These are phyloP conservation scores for Aradophagus sp. DNA, from an alignment of 1,140 invertebrate species.

Conservation along the genomic window DNA sequence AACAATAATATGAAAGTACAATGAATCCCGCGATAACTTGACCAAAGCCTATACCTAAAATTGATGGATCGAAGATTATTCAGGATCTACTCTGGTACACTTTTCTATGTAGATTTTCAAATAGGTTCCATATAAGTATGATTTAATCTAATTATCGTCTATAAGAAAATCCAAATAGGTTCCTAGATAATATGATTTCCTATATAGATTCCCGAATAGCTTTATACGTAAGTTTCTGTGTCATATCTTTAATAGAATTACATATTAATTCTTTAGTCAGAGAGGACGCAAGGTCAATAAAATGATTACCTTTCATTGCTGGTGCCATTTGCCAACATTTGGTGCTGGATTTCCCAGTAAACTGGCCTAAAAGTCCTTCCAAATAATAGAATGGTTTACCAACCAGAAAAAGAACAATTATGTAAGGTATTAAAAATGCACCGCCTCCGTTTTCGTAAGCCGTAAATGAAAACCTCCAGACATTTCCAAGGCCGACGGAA, in stretches of 20 bases:
- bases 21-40: conserved; percentile 82
- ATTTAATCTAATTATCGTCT: too few species aligned
- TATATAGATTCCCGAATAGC: too few species aligned
- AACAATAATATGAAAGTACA: conserved; percentile 85
- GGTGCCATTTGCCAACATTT: conserved; percentile 75
- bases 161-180: too few species aligned
- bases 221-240: too few species aligned
- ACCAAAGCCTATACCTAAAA: conserved; percentile 73
- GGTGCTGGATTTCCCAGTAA: conserved; percentile 83
- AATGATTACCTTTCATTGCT: conserved; percentile 78
- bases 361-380: conserved; percentile 88
- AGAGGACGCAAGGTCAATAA: neutral
- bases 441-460: conserved; percentile 91
- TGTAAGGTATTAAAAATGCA: conserved; percentile 89
- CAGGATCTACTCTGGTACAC: too few species aligned
- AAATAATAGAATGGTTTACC: conserved; percentile 94
- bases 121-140: neutral
- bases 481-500: conserved; percentile 91
- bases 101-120: neutral
- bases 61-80: neutral
- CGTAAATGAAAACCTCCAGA: conserved; percentile 92
- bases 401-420: conserved; percentile 87
- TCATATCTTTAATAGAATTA: too few species aligned
- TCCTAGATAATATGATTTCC: too few species aligned
- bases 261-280: too few species aligned